phyloP scores from a whole-genome alignment of 2,888 invertebrate genomes.

The Diachrysia chrysitis region DNA sequence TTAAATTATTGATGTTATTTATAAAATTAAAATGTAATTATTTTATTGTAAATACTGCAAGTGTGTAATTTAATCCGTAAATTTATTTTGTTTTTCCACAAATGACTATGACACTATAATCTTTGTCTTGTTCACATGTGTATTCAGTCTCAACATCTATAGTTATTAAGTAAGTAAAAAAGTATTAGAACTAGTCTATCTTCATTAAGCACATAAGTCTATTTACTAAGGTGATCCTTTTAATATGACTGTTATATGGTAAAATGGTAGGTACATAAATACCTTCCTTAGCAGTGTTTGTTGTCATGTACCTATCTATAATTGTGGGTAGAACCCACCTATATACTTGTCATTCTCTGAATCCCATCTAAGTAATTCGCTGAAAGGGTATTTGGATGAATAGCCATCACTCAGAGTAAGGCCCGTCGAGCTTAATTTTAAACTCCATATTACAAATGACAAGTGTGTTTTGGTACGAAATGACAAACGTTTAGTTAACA shows the following conservation, averaged over 20 bases:
- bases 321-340: constrained; percentile 19
- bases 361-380: constrained; percentile 50
- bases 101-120: too few relatives aligned
- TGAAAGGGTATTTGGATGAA: constrained; percentile 56
- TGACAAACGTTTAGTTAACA: constrained; percentile 39
- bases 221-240: neutral
- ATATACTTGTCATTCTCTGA: constrained; percentile 38
- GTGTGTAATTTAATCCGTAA: too few relatives aligned
- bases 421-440: constrained; percentile 50
- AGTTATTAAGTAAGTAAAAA: too few relatives aligned
- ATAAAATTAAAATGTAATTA: too few relatives aligned
- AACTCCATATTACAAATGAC: constrained; percentile 46
- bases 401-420: constrained; percentile 44
- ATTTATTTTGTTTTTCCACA: too few relatives aligned
- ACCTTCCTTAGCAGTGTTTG: neutral
- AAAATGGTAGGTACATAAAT: neutral
- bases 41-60: too few relatives aligned
- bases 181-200: too few relatives aligned
- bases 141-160: too few relatives aligned
- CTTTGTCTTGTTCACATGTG: too few relatives aligned
- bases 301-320: neutral
- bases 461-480: constrained; percentile 39
- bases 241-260: neutral
- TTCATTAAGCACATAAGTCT: neutral
- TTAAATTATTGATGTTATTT: too few relatives aligned